Base-by-base conservation (phyloP, 2,888 invertebrate species). In the Dilophus febrilis region DNA sequence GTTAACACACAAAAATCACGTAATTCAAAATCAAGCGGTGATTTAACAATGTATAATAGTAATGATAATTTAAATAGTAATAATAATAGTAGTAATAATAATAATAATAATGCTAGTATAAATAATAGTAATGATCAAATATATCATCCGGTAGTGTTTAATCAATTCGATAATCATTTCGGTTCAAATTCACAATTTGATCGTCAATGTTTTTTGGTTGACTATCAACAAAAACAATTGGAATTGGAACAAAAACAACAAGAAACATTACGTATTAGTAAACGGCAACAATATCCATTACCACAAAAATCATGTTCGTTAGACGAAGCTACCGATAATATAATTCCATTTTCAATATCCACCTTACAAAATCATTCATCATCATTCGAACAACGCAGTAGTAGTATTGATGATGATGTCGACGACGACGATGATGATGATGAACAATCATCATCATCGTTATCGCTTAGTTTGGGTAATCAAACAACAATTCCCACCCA, bases 101-200 rank as follows among this genome's bases (percentile, higher is more conserved):
- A 59, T 42, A 56, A 52, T 32, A 55, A 56, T 11, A 37, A 44
- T 17, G 40, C 18, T 12, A n/a, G n/a, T n/a, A n/a, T n/a, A n/a
- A 33, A 33, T 14, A 8, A 3, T 8, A 4, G 4, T 11, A 39
- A 42, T 30, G 39, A 41, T 6, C 47, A 49, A 38, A 45, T 13
- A 34, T 40, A 32, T 1, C 47, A 44, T 10, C 43, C 42, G 16
- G 53, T 53, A 43, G 51, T 55, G 14, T 61, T 61, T 46, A n/a
- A n/a, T n/a, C n/a, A n/a, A n/a, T n/a, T n/a, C n/a, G n/a, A n/a
- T n/a, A 55, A 56, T 42, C 55, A 57, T 4, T 55, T 57, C 36
- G 56, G 55, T n/a, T 61, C 60, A 2, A 59, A 58, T 1, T 63
- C 62, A 0, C 61, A 63, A 42, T 63, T 63, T 43, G 52, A 56